Percentiles rank a stretch among this genome's conserved stretches.
Conservation (phyloP, 2,113 vertebrate genomes). For the Brienomyrus longianalis region DNA sequence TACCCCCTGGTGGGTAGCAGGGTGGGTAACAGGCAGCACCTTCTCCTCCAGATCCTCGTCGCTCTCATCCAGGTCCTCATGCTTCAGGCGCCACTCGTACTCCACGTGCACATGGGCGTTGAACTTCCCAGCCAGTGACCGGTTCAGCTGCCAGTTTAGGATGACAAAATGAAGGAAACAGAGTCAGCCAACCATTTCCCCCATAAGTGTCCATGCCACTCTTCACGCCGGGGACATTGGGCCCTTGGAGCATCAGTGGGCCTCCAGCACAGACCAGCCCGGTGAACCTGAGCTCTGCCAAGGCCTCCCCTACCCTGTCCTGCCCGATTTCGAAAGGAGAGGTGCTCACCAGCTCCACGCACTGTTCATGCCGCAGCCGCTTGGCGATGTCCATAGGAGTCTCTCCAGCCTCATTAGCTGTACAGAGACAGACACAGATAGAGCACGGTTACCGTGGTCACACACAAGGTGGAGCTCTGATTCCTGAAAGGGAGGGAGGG, state of each 20-base stretch:
- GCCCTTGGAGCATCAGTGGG: neutral
- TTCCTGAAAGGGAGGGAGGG: neutral
- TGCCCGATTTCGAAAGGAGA: neutral
- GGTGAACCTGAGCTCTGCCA: neutral
- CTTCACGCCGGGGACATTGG: neutral
- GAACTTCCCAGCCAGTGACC: constrained; percentile 84
- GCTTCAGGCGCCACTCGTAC: constrained; percentile 89
- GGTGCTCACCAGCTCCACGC: constrained; percentile 82
- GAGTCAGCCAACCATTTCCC: neutral
- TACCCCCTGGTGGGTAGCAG: neutral
- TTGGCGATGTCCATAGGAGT: constrained; percentile 81
- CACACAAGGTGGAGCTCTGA: neutral
- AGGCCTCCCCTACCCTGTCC: neutral
- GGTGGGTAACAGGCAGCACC: constrained; percentile 33
- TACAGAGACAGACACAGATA: constrained; percentile 32
- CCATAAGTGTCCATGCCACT: neutral
- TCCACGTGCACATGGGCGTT: constrained; percentile 93
- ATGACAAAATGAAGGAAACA: neutral
- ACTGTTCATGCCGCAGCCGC: constrained; percentile 77
- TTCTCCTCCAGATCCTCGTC: constrained; percentile 95
- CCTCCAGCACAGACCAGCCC: neutral
- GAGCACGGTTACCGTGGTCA: neutral
- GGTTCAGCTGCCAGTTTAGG: constrained; percentile 67
- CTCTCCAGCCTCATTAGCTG: constrained; percentile 87
- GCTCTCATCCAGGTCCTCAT: constrained; percentile 89